These are phyloP conservation scores for Eriocheir sinensis DNA, from an alignment of 1,140 invertebrate species.

Conservation along the genomic window DNA sequence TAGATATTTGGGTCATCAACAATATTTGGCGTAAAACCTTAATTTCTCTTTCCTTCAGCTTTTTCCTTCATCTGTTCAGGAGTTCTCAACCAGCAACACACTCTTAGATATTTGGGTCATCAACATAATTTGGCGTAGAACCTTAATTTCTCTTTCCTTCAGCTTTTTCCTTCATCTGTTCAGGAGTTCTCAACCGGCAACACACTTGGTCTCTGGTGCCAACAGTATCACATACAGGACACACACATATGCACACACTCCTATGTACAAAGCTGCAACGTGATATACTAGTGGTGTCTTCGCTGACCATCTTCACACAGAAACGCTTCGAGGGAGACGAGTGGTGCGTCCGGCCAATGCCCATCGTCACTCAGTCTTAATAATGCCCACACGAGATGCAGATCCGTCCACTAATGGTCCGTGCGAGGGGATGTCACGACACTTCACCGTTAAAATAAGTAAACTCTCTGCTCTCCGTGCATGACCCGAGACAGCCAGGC, in stretches of 20 bases:
- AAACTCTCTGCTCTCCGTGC: not conserved
- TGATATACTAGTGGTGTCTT: constrained; percentile 13
- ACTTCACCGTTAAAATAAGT: not conserved
- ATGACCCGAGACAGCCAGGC: not conserved
- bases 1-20: not conserved
- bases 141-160: not conserved
- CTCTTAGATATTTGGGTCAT: not conserved
- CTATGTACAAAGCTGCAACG: not conserved
- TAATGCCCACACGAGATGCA: not conserved
- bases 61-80: not conserved
- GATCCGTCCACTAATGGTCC: not conserved
- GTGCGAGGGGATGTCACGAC: not conserved
- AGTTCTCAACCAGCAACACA: no score
- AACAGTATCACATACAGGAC: not conserved
- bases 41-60: not conserved
- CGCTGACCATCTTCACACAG: not conserved
- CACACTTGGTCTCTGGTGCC: not conserved
- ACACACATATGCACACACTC: not conserved
- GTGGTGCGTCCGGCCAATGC: not conserved
- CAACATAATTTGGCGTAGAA: not conserved
- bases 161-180: not conserved
- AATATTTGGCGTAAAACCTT: not conserved
- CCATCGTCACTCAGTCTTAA: constrained; percentile 2
- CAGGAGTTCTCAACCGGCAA: not conserved
- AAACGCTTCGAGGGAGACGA: not conserved